phyloP scores from a whole-genome alignment of 2,888 invertebrate species.

The Crioceris asparagi region DNA sequence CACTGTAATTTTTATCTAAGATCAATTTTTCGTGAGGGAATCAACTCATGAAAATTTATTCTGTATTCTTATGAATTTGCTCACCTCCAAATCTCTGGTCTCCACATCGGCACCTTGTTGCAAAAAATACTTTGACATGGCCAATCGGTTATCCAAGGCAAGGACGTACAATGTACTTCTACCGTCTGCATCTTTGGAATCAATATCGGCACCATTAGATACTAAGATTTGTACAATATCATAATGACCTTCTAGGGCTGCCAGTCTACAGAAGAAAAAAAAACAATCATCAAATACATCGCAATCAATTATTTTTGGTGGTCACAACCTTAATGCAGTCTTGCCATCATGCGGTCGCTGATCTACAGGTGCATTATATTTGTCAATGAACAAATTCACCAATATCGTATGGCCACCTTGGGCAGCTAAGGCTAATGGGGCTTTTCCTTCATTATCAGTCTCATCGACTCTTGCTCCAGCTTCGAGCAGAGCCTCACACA shows the following conservation, averaged over 20 bases:
- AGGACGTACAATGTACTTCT: constrained; percentile 86
- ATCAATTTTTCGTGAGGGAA: background rate
- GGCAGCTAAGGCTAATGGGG: constrained; percentile 76
- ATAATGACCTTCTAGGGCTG: constrained; percentile 76
- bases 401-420: constrained; percentile 74
- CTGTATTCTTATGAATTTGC: background rate
- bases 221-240: constrained; percentile 62
- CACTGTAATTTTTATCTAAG: background rate
- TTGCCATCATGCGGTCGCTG: constrained; percentile 85
- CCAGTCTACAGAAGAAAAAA: constrained; percentile 43
- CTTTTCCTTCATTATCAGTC: constrained; percentile 85
- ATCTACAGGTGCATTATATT: constrained; percentile 69
- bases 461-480: constrained; percentile 83
- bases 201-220: constrained; percentile 68
- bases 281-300: background rate
- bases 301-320: background rate
- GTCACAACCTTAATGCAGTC: constrained; percentile 60
- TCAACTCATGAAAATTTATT: background rate
- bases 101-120: constrained; percentile 75
- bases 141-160: constrained; percentile 75
- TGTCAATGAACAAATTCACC: constrained; percentile 57
- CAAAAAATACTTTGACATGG: constrained; percentile 73
- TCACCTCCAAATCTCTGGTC: constrained; percentile 74
- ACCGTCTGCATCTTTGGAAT: constrained; percentile 85
- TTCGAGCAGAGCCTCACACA: constrained; percentile 70